Conservation (phyloP, 2,888 invertebrate species). For the Meliscaeva auricollis region DNA sequence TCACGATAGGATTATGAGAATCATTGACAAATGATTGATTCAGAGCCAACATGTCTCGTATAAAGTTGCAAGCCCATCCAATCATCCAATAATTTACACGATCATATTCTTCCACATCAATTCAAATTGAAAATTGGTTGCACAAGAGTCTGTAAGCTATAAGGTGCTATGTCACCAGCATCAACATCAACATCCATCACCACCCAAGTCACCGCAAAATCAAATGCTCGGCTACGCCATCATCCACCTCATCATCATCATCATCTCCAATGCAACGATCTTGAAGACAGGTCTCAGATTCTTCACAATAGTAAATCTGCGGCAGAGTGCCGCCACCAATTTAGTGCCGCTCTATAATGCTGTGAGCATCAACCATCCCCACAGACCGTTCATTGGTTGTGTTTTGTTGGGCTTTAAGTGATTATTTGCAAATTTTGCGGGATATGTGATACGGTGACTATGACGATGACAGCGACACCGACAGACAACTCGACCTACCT, state of each 20-base stretch:
- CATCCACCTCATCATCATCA: neutral
- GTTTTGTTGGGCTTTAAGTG: slow-evolving; percentile 57
- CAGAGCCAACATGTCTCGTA: slow-evolving; percentile 33
- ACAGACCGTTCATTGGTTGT: neutral
- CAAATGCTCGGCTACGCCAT: slow-evolving; percentile 58
- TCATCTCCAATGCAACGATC: slow-evolving; percentile 51
- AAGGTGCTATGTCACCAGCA: slow-evolving; percentile 55
- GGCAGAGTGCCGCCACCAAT: slow-evolving; percentile 43
- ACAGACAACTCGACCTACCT: slow-evolving; percentile 5
- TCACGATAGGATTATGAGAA: slow-evolving; percentile 5
- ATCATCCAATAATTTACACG: slow-evolving; percentile 27
- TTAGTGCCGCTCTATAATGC: slow-evolving; percentile 65
- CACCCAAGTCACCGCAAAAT: slow-evolving; percentile 65
- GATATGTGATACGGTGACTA: slow-evolving; percentile 60
- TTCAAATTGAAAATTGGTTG: slow-evolving; percentile 62
- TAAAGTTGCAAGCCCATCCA: slow-evolving; percentile 27
- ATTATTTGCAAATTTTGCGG: slow-evolving; percentile 70
- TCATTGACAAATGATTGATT: slow-evolving; percentile 52
- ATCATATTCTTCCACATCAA: slow-evolving; percentile 58
- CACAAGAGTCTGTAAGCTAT: slow-evolving; percentile 33
- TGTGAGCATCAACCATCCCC: neutral
- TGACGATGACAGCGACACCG: slow-evolving; percentile 22
- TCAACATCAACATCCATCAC: slow-evolving; percentile 21
- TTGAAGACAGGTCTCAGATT: slow-evolving; percentile 71
- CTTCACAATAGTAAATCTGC: slow-evolving; percentile 54